Evolutionary conservation across 2,797 vertebrate species (phyloP), one percentile per base, ranked within the genome.

Genomic region (Smutsia temminckii): DNA sequence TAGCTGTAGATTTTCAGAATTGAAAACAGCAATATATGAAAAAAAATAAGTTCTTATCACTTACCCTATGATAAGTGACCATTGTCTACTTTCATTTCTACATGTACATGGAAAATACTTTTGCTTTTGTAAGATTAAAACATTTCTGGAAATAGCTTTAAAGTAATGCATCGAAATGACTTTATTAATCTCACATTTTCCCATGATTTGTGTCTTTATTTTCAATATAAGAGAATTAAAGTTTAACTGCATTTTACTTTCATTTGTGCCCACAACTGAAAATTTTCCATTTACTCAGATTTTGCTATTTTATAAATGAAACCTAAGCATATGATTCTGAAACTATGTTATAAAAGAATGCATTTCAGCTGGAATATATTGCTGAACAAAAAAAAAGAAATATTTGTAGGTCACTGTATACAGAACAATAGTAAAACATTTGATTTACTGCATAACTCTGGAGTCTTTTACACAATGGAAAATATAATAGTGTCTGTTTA

Each of bases 381-480:
- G 12, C 8, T 25, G 17, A 71, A 93, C 11, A 42, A 66, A 85
- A 74, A 74, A 40, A 55, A 75, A 57, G 9, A 59, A 77, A 88
- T 91, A 75, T 64, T 37, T 18, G 25, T 32, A 85, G 84, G 34
- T 81, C 63, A 77, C 42, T 74, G 14, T 91, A 64, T 68, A 51
- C 7, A 63, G 46, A 42, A 93, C 12, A 84, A 89, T 71, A 74
- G 71, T 46, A 87, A 92, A 91, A 42, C 40, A 34, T 93, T 93
- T 94, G 71, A 94, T 91, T 94, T 88, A 89, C 32, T 51, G 1
- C 6, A 29, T 61, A 87, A 91, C 51, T 93, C 69, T 90, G 53
- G 68, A 95, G 86, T 95, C 86, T 92, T 96, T 88, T 93, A 51
- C 61, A 85, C 69, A 79, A 25, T 84, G 25, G 63, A 89, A 95